Conservation (phyloP, 2,113 vertebrate genomes). For the Neotoma lepida region DNA sequence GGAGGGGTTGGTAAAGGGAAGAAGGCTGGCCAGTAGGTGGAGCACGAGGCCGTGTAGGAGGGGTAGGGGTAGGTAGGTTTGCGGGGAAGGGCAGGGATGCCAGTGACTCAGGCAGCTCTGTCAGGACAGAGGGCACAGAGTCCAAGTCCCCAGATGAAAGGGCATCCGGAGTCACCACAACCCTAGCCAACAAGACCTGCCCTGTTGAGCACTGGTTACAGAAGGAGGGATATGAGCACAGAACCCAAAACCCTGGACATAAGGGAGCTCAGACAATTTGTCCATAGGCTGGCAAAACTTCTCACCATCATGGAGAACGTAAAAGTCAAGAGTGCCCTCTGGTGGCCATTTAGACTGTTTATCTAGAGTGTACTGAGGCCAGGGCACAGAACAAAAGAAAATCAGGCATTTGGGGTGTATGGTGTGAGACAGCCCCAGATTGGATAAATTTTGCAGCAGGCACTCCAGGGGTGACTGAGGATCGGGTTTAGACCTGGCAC, state of each 20-base stretch:
- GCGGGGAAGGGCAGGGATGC: not conserved
- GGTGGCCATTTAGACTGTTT: not conserved
- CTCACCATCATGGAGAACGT: not conserved
- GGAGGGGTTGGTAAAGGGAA: not conserved
- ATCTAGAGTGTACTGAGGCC: not conserved
- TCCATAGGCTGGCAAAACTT: not conserved
- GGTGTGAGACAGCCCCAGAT: not conserved
- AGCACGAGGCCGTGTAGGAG: not conserved
- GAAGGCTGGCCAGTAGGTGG: not conserved
- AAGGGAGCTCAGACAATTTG: not conserved
- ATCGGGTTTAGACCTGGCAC: not conserved
- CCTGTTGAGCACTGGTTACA: not conserved
- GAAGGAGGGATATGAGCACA: not conserved
- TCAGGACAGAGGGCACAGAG: not conserved
- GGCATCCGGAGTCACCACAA: not conserved
- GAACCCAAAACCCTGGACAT: not conserved
- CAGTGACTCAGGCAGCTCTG: not conserved
- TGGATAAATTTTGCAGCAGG: not conserved
- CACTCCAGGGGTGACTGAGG: not conserved
- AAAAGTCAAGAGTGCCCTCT: not conserved
- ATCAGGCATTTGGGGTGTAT: not conserved
- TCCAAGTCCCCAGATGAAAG: not conserved
- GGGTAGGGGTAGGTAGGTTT: not conserved
- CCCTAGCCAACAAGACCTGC: not conserved
- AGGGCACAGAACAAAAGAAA: not conserved